A percentile compares a stretch with the other conserved stretches of the same genome.
Evolutionary conservation across 2,888 invertebrate genomes (phyloP).

Genomic region (Fragum whitleyi): DNA sequence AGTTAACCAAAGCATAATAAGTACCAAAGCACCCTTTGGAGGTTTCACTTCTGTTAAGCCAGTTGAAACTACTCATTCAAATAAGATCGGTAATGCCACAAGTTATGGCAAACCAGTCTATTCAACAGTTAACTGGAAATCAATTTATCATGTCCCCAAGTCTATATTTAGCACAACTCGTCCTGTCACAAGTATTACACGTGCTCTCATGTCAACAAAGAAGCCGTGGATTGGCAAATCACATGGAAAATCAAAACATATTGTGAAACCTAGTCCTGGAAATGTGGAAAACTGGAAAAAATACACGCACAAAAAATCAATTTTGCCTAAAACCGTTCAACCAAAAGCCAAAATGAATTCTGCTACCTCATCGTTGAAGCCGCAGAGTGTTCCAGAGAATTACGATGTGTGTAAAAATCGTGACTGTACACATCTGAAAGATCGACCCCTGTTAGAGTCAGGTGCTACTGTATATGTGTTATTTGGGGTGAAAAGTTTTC

Average conservation of each 20-base stretch:
- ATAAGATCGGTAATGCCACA: not conserved
- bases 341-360: not conserved
- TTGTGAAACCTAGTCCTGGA: not conserved
- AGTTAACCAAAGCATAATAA: not conserved
- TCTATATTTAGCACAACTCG: not conserved
- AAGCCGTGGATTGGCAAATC: not conserved
- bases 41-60: not conserved
- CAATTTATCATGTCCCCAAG: not conserved
- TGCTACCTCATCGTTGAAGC: conserved; percentile 11
- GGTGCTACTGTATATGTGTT: conserved; percentile 81
- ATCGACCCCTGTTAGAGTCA: conserved; percentile 76
- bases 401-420: conserved; percentile 73
- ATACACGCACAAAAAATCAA: not conserved
- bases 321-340: not conserved
- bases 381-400: conserved; percentile 67
- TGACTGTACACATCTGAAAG: conserved; percentile 75
- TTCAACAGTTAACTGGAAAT: not conserved
- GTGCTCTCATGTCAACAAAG: not conserved
- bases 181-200: not conserved
- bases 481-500: conserved; percentile 77
- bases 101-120: not conserved
- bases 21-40: not conserved
- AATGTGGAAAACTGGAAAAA: not conserved
- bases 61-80: not conserved
- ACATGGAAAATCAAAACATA: not conserved